Evolutionary conservation across 2,113 vertebrate genomes (phyloP), one percentile per base, ranked within the genome.

Genomic region (Zapornia atra): DNA sequence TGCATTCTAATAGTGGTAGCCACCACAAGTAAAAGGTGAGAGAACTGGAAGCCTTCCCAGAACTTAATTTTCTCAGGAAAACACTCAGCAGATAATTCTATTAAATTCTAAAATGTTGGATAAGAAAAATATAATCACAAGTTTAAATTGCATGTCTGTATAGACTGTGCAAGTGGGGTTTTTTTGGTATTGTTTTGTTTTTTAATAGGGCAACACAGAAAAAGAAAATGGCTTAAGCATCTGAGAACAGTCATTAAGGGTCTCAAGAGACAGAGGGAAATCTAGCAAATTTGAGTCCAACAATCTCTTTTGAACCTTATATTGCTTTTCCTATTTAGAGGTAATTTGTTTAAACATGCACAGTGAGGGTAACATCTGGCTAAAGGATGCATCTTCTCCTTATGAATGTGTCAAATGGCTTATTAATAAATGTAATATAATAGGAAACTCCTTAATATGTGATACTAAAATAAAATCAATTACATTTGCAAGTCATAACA

Each of bases 1-100:
- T 64, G 82, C 93, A 31, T 88, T 88, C 40, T 66, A 77, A 4
- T 17, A 86, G 33, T 83, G 75, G 60, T 96, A 94, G 84, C n/a
- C 88, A 94, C 72, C 86, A 87, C 54, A 48, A 77, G 48, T n/a
- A 92, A 59, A 94, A 90, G 86, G 56, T 92, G 88, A 71, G 1
- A 86, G 34, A 94, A 60, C n/a, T 97, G 92, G 69, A 96, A 85
- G 8, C 24, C 81, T 94, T 82, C 87, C 69, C 48, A 95, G 86
- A 94, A 71, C 68, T 97, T 86, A 28, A 92, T 94, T 57, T 94
- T 61, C 86, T 93, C 15, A 40, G 44, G 31, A 93, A 82, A 87
- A 57, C 79, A 93, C n/a, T 86, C 84, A 90, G 40, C 22, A 65
- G 59, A 95, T 95, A 97, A 96, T 96, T 73, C 24, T 66, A 94